These are phyloP conservation scores for Alcedo atthis DNA, from an alignment of 2,797 vertebrate species.

Conservation along the genomic window DNA sequence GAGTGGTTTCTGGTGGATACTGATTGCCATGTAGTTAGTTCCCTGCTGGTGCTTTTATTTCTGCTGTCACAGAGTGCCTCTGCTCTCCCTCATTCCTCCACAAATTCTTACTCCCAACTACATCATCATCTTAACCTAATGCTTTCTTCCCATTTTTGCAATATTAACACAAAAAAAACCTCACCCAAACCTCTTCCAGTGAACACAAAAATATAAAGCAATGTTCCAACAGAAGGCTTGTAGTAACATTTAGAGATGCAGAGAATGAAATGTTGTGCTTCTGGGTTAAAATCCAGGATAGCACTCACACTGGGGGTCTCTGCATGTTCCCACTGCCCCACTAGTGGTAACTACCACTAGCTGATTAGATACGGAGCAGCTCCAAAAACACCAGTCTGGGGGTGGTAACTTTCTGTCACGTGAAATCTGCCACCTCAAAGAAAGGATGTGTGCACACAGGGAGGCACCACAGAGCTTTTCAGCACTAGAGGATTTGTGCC, in stretches of 20 bases:
- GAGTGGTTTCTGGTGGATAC: background rate
- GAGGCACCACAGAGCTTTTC: background rate
- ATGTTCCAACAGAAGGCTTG: background rate
- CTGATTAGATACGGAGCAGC: background rate
- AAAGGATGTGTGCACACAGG: background rate
- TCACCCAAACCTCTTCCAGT: background rate
- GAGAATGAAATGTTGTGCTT: background rate
- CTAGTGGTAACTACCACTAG: background rate
- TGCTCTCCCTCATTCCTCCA: background rate
- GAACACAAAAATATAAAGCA: background rate
- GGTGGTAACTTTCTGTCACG: background rate
- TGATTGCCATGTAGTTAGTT: background rate
- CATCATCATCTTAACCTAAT: background rate
- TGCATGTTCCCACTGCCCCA: background rate
- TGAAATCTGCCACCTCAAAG: background rate
- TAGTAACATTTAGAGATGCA: background rate
- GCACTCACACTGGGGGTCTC: background rate
- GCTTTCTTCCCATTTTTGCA: background rate
- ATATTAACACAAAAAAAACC: background rate
- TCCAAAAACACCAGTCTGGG: background rate
- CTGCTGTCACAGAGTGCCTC: fast-evolving
- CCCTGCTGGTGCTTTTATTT: background rate
- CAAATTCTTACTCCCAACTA: background rate
- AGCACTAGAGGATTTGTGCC: conserved; percentile 27
- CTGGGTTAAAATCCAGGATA: background rate